These are phyloP conservation scores for Macrostomum lignano DNA, from an alignment of 1,140 invertebrate genomes.

Conservation along the genomic window DNA sequence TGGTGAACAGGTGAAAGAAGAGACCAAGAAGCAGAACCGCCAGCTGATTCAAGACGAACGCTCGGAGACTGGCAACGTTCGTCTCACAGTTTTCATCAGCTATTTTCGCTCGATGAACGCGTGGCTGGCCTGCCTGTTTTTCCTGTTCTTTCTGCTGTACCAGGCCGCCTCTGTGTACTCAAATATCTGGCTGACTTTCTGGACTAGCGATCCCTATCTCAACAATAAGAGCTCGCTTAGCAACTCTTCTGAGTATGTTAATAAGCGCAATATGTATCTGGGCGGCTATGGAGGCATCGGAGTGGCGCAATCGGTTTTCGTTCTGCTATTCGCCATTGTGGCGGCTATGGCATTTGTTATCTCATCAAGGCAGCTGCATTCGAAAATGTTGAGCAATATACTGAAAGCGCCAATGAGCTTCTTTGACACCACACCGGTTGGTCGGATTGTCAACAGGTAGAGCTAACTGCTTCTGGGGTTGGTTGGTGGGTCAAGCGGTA, in stretches of 20 bases:
- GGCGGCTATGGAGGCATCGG: neutral
- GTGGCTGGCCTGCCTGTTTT: neutral
- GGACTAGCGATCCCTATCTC: too few species aligned
- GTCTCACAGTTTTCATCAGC: neutral
- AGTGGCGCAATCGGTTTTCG: neutral
- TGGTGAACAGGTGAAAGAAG: too few species aligned
- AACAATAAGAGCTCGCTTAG: conserved; percentile 9
- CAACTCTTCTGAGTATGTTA: conserved; percentile 1
- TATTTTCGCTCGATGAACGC: neutral
- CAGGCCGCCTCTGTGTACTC: neutral
- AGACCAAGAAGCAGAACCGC: too few species aligned
- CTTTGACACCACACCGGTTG: conserved; percentile 35
- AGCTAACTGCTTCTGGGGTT: conserved; percentile 18
- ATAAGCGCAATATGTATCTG: neutral
- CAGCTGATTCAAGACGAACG: too few species aligned
- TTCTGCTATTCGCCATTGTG: neutral
- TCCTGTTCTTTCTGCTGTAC: neutral
- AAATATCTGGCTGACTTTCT: conserved; percentile 1
- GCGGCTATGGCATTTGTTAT: neutral
- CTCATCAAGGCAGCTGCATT: conserved; percentile 20
- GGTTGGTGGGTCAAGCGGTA: neutral
- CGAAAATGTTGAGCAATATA: conserved; percentile 19
- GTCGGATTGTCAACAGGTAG: conserved; percentile 35
- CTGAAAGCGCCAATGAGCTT: conserved; percentile 33
- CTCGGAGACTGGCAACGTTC: too few species aligned